A percentile compares a stretch with the other conserved stretches of the same genome.
phyloP scores from a whole-genome alignment of 2,888 invertebrate species.

The Zhengitettix transpicula region DNA sequence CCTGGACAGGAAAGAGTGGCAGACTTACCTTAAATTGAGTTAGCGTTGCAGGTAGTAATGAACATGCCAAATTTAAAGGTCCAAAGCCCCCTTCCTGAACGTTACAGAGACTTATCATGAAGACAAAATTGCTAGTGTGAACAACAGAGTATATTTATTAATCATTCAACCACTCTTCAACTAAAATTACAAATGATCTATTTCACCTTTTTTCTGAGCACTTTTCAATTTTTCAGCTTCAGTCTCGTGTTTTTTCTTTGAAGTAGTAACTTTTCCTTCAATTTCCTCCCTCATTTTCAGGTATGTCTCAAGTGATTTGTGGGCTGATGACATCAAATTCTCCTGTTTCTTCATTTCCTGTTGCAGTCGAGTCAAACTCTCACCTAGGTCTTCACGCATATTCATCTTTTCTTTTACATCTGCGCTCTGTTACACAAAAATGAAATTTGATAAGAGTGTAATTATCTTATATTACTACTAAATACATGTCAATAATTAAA shows the following conservation, averaged over 20 bases:
- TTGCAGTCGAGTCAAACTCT: conserved; percentile 41
- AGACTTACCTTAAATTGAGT: too few relatives aligned
- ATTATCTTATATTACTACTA: too few relatives aligned
- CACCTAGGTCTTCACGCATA: conserved; percentile 38
- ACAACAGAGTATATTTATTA: too few relatives aligned
- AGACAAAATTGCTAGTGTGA: too few relatives aligned
- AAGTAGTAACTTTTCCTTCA: conserved; percentile 30
- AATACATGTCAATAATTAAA: too few relatives aligned
- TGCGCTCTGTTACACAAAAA: conserved; percentile 23
- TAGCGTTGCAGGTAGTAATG: too few relatives aligned
- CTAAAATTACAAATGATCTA: not conserved
- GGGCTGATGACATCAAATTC: conserved; percentile 36
- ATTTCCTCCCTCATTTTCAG: conserved; percentile 12
- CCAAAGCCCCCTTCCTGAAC: too few relatives aligned
- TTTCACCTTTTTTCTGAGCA: conserved; percentile 27
- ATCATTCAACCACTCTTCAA: too few relatives aligned
- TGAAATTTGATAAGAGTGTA: too few relatives aligned
- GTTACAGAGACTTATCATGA: too few relatives aligned
- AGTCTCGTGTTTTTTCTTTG: conserved; percentile 30
- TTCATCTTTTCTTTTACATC: conserved; percentile 31
- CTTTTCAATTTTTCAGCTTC: conserved; percentile 30
- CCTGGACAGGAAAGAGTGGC: too few relatives aligned
- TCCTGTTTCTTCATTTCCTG: conserved; percentile 39
- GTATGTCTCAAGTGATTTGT: conserved; percentile 16
- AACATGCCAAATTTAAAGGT: too few relatives aligned